Base-by-base conservation (phyloP, 2,797 vertebrate genomes). In the Falco berigora region DNA sequence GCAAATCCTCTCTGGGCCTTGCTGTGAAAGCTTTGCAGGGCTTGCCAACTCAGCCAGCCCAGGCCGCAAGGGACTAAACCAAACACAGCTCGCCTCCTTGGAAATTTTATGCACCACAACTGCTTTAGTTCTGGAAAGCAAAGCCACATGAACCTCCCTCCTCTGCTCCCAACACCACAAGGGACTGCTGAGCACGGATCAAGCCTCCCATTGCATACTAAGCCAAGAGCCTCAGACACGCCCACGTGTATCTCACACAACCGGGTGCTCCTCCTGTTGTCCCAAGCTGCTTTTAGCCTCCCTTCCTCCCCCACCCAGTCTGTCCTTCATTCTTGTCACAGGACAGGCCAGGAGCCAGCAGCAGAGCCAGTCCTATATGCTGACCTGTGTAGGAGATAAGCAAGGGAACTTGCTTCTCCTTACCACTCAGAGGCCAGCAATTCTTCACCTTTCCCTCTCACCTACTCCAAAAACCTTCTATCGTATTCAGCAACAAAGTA, bases 141-240 rank as follows among this genome's bases (percentile, higher is more conserved):
- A 96, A 94, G 94, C 89, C 89, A 88, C 42, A 69, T 8, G 55
- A 89, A 78, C 66, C 66, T 90, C 50, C 34, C 78, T 94, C 47
- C 75, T 72, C 81, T 61, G 24, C 47, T 80, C 88, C 47, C 66
- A 90, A 25, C 50, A 38, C 75, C 92, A 93, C 86, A 95, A 86
- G 69, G 81, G 80, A 92, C 5, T 23, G 81, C 68, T 75, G 68
- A 94, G 68, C 56, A 62, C 0, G 0, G 73, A 96, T 58, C 64
- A 78, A 80, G 71, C 30, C 72, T 94, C 42, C 27, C 72, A 21
- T 9, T 34, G 58, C 53, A 7, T 27, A 77, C 36, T 58, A 80
- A 91, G 81, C 62, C 93, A 93, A 80, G 53, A 78, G 75, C 40
- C 78, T 96, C 84, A 85, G 88, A 91, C 78, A 92, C 81, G 94